A percentile compares a stretch with the other conserved stretches of the same genome.
Conservation (phyloP, 1,140 invertebrate species). For the Aphelinus atriplicis region DNA sequence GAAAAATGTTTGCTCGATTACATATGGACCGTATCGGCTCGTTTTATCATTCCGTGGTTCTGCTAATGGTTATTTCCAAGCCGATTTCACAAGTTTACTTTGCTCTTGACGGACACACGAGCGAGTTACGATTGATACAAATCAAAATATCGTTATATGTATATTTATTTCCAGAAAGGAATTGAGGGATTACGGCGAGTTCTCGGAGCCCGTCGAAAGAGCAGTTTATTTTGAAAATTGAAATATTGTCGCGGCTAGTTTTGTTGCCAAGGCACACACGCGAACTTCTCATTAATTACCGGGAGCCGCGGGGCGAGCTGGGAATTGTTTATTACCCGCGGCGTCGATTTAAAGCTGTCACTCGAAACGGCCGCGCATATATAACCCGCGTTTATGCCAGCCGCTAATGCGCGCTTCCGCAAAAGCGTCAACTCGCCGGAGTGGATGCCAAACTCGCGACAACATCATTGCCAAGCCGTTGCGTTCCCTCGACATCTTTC, state of each 20-base stretch:
- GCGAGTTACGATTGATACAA: too few species aligned
- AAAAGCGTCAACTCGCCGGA: conserved; percentile 27
- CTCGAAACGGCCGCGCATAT: neutral
- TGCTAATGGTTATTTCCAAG: too few species aligned
- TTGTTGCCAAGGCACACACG: neutral
- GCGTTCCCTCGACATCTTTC: neutral
- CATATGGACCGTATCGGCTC: too few species aligned
- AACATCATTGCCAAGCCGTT: conserved; percentile 29
- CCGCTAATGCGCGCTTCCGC: conserved; percentile 25
- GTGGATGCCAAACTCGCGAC: conserved; percentile 5
- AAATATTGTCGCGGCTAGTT: neutral
- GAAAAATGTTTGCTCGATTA: too few species aligned
- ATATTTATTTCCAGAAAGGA: too few species aligned
- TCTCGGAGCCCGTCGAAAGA: neutral
- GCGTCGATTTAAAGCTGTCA: conserved; percentile 29
- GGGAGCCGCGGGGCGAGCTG: neutral
- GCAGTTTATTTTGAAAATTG: conserved; percentile 17
- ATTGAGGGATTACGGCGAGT: too few species aligned
- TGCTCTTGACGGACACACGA: too few species aligned
- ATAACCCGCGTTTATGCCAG: neutral
- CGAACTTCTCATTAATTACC: conserved; percentile 15
- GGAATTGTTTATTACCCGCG: conserved; percentile 22
- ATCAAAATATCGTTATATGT: too few species aligned
- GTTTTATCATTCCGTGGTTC: too few species aligned
- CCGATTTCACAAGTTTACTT: too few species aligned